Evolutionary conservation across 2,797 vertebrate genomes (phyloP).

Genomic region (Phoebastria nigripes): DNA sequence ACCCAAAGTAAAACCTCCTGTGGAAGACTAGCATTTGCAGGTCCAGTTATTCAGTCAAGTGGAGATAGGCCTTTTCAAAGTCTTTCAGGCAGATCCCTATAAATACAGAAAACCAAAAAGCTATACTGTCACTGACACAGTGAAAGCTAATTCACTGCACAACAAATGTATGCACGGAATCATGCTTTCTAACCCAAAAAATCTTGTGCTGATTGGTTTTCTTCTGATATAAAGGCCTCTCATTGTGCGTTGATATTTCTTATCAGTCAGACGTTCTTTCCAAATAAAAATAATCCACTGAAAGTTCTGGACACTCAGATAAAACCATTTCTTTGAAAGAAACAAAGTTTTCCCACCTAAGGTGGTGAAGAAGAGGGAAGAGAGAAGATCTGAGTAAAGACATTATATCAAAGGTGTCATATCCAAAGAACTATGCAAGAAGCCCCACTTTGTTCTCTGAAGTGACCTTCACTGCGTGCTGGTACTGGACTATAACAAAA

Average conservation of each 20-base stretch:
- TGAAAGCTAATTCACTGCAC: background rate
- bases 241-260: background rate
- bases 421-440: background rate
- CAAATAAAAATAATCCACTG: background rate
- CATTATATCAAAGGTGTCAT: background rate
- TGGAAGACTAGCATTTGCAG: background rate
- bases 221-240: background rate
- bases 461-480: background rate
- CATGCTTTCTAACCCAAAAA: background rate
- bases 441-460: background rate
- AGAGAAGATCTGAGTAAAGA: background rate
- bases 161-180: accelerated
- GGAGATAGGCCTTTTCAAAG: background rate
- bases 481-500: background rate
- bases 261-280: background rate
- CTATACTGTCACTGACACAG: background rate
- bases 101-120: background rate
- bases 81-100: background rate
- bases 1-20: background rate
- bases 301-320: background rate
- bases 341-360: background rate
- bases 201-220: background rate
- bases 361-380: background rate
- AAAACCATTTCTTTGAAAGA: background rate
- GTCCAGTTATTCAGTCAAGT: background rate